Percentiles rank a stretch among this genome's conserved stretches.
phyloP scores from a whole-genome alignment of 2,888 invertebrate genomes.

The Hyalella azteca region DNA sequence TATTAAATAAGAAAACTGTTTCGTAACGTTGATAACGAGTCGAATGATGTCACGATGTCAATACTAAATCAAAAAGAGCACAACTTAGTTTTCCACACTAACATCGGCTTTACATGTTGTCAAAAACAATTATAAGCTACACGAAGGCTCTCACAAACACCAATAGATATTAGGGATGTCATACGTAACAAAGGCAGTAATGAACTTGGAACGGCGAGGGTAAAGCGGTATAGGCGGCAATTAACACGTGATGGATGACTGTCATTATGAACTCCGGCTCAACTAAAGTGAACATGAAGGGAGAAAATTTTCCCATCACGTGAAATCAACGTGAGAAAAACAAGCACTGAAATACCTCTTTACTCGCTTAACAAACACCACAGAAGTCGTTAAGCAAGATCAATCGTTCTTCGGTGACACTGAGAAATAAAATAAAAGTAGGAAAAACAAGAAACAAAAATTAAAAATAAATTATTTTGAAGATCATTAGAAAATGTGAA shows the following conservation, averaged over 20 bases:
- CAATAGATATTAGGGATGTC: not conserved
- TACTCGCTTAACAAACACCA: not conserved
- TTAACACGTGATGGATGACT: constrained; percentile 6
- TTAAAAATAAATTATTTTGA: too few species aligned
- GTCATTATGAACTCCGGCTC: not conserved
- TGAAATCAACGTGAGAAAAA: not conserved
- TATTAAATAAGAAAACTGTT: too few species aligned
- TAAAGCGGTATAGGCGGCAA: constrained; percentile 1
- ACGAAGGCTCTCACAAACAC: not conserved
- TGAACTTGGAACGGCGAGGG: not conserved
- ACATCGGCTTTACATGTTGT: too few species aligned
- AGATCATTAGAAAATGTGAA: too few species aligned
- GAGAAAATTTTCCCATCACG: not conserved
- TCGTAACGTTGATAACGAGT: too few species aligned
- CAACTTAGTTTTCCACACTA: too few species aligned
- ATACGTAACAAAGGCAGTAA: not conserved
- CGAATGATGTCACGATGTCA: too few species aligned
- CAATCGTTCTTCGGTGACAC: too few species aligned
- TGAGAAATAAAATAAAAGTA: too few species aligned
- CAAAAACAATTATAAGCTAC: too few species aligned
- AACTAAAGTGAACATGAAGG: not conserved
- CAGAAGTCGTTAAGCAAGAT: not conserved
- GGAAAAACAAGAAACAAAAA: too few species aligned
- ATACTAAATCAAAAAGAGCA: too few species aligned
- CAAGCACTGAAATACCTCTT: not conserved